Evolutionary conservation across 2,113 vertebrate species (phyloP).

Genomic region (Theristicus caerulescens): DNA sequence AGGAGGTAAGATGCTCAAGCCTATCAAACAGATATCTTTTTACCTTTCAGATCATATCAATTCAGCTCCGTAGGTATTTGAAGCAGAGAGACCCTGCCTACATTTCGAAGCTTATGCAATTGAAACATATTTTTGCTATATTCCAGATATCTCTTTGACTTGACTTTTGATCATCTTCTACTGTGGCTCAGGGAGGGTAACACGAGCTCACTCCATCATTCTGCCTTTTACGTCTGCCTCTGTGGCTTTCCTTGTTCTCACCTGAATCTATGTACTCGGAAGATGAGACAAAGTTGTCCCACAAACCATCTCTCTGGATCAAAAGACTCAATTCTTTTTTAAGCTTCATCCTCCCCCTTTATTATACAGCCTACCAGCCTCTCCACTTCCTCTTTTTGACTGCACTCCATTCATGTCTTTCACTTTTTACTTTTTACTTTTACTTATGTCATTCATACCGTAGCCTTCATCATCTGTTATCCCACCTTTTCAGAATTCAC

Average conservation of each 20-base stretch:
- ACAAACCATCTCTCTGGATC: neutral
- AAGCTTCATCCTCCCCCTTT: neutral
- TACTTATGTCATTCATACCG: neutral
- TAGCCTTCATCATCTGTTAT: neutral
- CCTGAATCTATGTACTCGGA: neutral
- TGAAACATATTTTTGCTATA: neutral
- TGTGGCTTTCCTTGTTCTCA: neutral
- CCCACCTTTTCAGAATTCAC: neutral
- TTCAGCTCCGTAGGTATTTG: neutral
- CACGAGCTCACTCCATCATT: neutral
- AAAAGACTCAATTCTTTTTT: neutral
- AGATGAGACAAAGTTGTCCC: slow-evolving; percentile 12
- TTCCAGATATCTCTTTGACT: neutral
- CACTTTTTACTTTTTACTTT: neutral
- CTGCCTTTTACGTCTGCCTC: neutral
- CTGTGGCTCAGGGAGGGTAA: neutral
- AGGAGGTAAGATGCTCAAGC: neutral
- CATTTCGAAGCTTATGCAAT: neutral
- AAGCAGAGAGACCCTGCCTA: neutral
- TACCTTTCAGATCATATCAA: neutral
- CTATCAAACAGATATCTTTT: neutral
- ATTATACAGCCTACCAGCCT: neutral
- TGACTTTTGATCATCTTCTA: neutral
- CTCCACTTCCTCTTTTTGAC: neutral
- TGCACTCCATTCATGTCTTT: neutral